phyloP scores from a whole-genome alignment of 2,113 vertebrate genomes.

The Pterocles orientalis region DNA sequence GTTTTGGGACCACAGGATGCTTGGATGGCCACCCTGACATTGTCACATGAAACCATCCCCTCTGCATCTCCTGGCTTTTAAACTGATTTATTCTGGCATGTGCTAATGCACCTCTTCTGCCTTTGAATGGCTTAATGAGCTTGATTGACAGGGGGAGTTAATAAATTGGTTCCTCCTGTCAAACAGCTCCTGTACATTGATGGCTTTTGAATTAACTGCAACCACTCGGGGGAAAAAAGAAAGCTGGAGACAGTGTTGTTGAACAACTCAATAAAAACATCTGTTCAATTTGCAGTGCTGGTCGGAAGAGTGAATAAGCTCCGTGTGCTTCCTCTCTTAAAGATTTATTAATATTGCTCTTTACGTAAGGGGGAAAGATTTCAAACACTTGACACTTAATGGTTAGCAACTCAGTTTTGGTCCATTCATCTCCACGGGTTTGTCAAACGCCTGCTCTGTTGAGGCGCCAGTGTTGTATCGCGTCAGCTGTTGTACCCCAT shows the following conservation, averaged over 20 bases:
- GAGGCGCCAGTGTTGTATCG: neutral
- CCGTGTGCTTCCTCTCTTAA: neutral
- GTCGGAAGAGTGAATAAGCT: neutral
- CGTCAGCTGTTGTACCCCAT: neutral
- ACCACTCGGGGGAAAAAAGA: neutral
- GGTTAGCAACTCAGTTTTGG: constrained; percentile 67
- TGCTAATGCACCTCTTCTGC: neutral
- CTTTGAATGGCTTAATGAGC: neutral
- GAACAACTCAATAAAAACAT: neutral
- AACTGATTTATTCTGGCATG: rapidly evolving
- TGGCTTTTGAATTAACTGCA: constrained; percentile 46
- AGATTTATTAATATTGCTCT: constrained; percentile 66
- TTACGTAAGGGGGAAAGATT: constrained; percentile 33
- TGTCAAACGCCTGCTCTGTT: neutral
- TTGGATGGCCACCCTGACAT: rapidly evolving
- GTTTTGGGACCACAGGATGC: neutral
- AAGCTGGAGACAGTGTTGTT: neutral
- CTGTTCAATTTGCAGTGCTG: neutral
- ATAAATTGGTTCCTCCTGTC: constrained; percentile 46
- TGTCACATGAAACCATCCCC: rapidly evolving
- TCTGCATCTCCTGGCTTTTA: neutral
- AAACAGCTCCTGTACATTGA: neutral
- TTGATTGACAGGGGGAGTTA: constrained; percentile 46
- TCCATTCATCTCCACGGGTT: constrained; percentile 49
- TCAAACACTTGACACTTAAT: constrained; percentile 62